Conservation (phyloP, 2,888 invertebrate species). For the Metellina segmentata region DNA sequence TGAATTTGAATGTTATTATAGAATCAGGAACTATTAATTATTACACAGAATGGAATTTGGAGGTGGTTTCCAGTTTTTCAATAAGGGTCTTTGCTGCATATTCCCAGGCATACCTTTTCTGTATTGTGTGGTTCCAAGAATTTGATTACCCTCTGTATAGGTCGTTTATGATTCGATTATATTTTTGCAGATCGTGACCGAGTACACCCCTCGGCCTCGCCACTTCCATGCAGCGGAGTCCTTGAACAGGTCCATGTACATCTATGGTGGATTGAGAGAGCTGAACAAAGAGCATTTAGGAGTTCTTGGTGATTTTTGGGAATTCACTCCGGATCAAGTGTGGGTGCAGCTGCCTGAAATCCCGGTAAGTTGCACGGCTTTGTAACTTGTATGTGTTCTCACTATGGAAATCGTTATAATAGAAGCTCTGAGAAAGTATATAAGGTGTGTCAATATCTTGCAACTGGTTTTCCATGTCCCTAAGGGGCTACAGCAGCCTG, state of each 20-base stretch:
- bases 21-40: no score
- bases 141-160: no score
- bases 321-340: constrained; percentile 84
- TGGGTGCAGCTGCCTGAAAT: constrained; percentile 80
- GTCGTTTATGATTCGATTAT: no score
- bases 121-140: no score
- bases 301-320: constrained; percentile 94
- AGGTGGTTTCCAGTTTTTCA: no score
- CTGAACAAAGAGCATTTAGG: neutral
- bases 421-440: neutral
- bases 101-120: no score
- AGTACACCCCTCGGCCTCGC: constrained; percentile 89
- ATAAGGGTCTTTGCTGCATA: no score
- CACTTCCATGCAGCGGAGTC: constrained; percentile 96
- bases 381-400: neutral
- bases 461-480: no score
- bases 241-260: constrained; percentile 91
- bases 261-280: constrained; percentile 87
- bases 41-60: no score
- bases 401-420: neutral
- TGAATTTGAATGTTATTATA: no score
- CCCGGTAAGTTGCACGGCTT: constrained; percentile 6
- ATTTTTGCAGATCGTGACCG: constrained; percentile 41
- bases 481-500: no score
- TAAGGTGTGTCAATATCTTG: neutral